Conservation (phyloP, 2,113 vertebrate genomes). For the Eptesicus fuscus region DNA sequence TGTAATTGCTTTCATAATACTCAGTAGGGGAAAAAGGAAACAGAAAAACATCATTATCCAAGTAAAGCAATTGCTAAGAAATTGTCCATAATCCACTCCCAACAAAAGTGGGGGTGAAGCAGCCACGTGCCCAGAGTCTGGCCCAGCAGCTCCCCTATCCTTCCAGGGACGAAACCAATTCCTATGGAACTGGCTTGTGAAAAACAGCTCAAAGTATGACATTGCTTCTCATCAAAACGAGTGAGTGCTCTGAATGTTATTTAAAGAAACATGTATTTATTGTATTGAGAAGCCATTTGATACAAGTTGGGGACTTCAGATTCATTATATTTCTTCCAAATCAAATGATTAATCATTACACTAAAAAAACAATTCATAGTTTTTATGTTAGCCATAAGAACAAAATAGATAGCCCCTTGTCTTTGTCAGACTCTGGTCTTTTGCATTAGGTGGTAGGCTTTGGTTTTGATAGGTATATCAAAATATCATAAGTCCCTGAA, state of each 20-base stretch:
- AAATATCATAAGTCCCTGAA: neutral
- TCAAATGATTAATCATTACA: neutral
- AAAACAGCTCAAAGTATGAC: neutral
- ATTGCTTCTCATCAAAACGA: neutral
- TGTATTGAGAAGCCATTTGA: neutral
- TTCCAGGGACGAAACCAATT: neutral
- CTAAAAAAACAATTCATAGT: neutral
- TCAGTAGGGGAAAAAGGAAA: neutral
- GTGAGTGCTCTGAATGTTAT: neutral
- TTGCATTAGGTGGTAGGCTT: neutral
- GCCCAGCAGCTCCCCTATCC: neutral
- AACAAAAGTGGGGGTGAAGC: rapidly evolving
- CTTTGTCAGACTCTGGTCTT: neutral
- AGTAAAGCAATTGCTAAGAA: neutral
- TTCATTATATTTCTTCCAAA: neutral
- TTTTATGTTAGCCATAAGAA: neutral
- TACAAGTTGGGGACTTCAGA: neutral
- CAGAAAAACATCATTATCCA: no score
- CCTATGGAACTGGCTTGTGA: neutral
- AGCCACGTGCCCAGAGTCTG: neutral
- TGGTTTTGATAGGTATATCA: neutral
- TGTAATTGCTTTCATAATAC: neutral
- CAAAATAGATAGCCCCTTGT: neutral
- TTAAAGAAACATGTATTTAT: neutral
- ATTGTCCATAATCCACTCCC: neutral